A percentile compares a stretch with the other conserved stretches of the same genome.
phyloP scores from a whole-genome alignment of 2,797 vertebrate species.

The Enoplosus armatus region DNA sequence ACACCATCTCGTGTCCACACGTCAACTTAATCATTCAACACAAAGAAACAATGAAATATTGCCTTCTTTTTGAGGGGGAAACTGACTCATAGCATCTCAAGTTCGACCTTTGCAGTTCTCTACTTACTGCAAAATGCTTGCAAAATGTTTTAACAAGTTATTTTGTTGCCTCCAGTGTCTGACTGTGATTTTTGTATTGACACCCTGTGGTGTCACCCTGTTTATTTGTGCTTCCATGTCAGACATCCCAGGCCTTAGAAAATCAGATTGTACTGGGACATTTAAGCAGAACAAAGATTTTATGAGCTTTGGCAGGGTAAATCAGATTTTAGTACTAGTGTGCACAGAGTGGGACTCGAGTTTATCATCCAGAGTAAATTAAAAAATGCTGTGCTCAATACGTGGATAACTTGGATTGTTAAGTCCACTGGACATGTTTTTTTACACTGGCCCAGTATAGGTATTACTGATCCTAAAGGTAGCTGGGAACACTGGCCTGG shows the following conservation, averaged over 20 bases:
- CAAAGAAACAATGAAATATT: conserved; percentile 49
- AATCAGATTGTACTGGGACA: not conserved
- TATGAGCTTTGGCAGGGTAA: not conserved
- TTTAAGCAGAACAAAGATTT: not conserved
- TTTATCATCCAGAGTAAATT: not conserved
- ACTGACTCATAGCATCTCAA: conserved; percentile 66
- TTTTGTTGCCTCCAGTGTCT: conserved; percentile 72
- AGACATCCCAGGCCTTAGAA: conserved; percentile 65
- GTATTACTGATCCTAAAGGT: not conserved
- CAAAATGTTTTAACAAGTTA: conserved; percentile 84
- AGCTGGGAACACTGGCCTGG: conserved; percentile 66
- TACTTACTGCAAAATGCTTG: conserved; percentile 84
- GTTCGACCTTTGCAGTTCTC: conserved; percentile 76
- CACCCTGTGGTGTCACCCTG: conserved; percentile 58
- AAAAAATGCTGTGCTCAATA: not conserved
- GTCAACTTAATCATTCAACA: conserved; percentile 38
- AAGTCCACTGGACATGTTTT: conserved; percentile 4
- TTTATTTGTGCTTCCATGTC: conserved; percentile 67
- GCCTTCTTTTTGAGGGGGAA: conserved; percentile 53
- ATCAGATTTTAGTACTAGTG: not conserved
- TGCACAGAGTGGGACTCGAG: not conserved
- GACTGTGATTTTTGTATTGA: conserved; percentile 61
- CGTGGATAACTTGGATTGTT: not conserved
- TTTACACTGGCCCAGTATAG: not conserved
- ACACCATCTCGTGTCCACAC: conserved; percentile 52